These are phyloP conservation scores for Actinemys pallida DNA, from an alignment of 2,113 vertebrate genomes.

Conservation along the genomic window DNA sequence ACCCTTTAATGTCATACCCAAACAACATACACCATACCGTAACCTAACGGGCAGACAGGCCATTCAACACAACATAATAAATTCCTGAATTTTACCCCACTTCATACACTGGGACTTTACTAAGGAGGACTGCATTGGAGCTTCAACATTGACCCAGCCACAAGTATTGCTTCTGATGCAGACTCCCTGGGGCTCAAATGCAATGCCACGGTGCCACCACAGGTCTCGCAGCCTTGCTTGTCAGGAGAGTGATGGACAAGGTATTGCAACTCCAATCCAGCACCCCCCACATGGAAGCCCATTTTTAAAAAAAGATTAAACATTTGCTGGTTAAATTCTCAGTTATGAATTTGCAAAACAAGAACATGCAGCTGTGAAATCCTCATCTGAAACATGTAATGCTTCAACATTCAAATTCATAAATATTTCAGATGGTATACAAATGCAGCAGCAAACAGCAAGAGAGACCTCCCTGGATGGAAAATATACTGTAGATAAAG, in stretches of 20 bases:
- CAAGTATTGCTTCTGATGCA: accelerated
- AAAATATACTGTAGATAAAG: constrained; percentile 53
- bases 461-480: constrained; percentile 59
- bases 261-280: not conserved
- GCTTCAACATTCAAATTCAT: constrained; percentile 73
- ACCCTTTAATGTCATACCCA: not conserved
- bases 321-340: constrained; percentile 52
- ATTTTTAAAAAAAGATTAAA: constrained; percentile 60
- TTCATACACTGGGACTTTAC: accelerated
- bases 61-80: accelerated
- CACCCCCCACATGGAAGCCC: not conserved
- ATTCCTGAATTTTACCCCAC: not conserved
- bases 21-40: not conserved
- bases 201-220: not conserved
- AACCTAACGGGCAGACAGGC: not conserved
- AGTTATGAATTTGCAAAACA: constrained; percentile 55
- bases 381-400: constrained; percentile 54
- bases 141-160: not conserved
- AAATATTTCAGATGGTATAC: constrained; percentile 74
- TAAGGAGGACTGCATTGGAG: accelerated
- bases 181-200: not conserved
- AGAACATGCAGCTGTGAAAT: constrained; percentile 62
- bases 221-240: not conserved
- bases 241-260: not conserved
- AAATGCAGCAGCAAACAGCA: constrained; percentile 68